Conservation (phyloP, 2,113 vertebrate genomes). For the Tupaia tana region DNA sequence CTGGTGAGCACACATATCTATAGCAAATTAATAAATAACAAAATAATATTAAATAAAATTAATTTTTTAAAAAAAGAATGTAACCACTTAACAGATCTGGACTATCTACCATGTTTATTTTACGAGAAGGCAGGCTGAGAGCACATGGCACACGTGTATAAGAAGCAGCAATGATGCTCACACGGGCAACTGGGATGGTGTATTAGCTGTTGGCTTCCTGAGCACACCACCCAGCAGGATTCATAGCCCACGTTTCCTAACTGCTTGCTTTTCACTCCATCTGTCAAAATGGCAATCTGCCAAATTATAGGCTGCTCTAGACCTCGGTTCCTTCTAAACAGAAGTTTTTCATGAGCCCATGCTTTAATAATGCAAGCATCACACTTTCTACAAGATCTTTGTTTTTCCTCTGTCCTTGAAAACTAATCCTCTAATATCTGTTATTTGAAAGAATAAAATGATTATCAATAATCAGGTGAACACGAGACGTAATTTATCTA, state of each 20-base stretch:
- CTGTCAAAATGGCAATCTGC: conserved; percentile 78
- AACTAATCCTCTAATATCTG: background rate
- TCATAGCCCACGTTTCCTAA: background rate
- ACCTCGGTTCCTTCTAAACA: background rate
- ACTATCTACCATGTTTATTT: background rate
- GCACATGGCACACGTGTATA: no score
- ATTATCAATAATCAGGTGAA: background rate
- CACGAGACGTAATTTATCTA: background rate
- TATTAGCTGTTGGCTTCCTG: conserved; percentile 45
- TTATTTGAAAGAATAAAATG: background rate
- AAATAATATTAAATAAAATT: no score
- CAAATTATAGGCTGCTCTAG: conserved; percentile 58
- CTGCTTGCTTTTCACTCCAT: conserved; percentile 74
- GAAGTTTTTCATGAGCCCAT: background rate
- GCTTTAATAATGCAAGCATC: background rate
- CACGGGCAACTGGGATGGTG: conserved; percentile 16
- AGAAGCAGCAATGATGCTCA: background rate
- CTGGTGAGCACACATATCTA: no score
- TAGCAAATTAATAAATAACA: no score
- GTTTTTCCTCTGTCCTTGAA: background rate
- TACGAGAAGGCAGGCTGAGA: background rate
- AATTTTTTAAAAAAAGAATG: no score
- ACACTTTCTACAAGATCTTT: background rate
- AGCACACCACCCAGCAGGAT: background rate
- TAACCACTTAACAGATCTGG: background rate